Evolutionary conservation across 2,888 invertebrate species (phyloP).

Genomic region (Arrhopalites spinosus): DNA sequence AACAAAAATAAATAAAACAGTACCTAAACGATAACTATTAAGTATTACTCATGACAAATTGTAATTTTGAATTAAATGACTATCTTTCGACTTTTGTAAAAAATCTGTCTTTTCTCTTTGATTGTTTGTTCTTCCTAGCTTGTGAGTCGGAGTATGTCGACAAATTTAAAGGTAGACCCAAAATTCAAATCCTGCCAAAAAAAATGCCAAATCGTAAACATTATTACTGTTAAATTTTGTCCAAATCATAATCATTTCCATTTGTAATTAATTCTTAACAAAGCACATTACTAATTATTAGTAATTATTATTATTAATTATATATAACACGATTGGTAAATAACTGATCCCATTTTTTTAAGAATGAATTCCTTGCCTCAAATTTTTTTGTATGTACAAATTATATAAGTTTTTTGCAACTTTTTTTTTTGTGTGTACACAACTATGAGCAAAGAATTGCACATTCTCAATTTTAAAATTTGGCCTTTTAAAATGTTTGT

Average conservation of each 20-base stretch:
- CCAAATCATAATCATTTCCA: neutral
- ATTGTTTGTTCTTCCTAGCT: slow-evolving; percentile 45
- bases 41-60: no score
- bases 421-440: neutral
- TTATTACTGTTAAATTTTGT: neutral
- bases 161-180: slow-evolving; percentile 34
- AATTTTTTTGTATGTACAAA: neutral
- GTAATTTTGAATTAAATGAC: no score
- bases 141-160: slow-evolving; percentile 48
- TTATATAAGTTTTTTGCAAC: neutral
- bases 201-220: slow-evolving; percentile 9
- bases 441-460: neutral
- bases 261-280: no score
- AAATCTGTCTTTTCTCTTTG: slow-evolving; percentile 28
- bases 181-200: slow-evolving; percentile 26
- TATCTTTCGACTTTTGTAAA: neutral
- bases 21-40: no score
- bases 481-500: no score
- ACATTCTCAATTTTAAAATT: no score
- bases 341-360: neutral
- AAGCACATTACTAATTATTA: slow-evolving; percentile 11
- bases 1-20: no score
- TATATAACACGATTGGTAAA: neutral
- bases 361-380: neutral
- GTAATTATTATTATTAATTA: neutral